These are phyloP conservation scores for Forpus xanthops DNA, from an alignment of 2,797 vertebrate species.

Conservation along the genomic window DNA sequence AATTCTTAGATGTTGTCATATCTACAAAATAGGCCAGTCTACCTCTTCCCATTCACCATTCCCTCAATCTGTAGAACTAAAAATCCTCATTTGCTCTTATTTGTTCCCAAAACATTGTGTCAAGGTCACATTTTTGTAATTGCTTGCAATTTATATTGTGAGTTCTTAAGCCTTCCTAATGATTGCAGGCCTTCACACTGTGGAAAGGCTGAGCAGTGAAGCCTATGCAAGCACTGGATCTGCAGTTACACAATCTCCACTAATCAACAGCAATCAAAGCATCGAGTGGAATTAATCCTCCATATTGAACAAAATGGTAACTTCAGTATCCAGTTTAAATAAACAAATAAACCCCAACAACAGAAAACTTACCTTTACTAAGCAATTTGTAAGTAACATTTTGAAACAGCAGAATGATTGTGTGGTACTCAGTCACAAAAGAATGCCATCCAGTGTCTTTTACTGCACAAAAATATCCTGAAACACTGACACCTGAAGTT, in stretches of 20 bases:
- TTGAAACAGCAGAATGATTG: background rate
- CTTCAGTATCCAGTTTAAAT: background rate
- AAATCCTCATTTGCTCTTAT: background rate
- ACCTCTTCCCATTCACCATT: background rate
- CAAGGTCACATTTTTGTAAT: slow-evolving; percentile 24
- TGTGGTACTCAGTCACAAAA: background rate
- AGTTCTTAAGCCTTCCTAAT: background rate
- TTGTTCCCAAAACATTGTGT: background rate
- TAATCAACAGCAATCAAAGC: background rate
- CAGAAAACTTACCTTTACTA: background rate
- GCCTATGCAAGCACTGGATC: background rate
- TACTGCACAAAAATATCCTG: background rate
- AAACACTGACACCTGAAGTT: background rate
- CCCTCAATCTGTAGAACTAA: background rate
- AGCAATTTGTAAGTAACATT: background rate
- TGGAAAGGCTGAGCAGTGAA: background rate
- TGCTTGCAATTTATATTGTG: background rate
- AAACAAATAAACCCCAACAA: background rate
- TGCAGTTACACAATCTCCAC: background rate
- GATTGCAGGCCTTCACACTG: background rate
- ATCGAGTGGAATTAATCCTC: background rate
- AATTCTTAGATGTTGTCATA: background rate
- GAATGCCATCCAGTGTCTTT: background rate
- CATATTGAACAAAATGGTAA: background rate
- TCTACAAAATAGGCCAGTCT: background rate